A percentile compares a stretch with the other conserved stretches of the same genome.
These are phyloP conservation scores for Calephelis virginiensis DNA, from an alignment of 1,140 invertebrate genomes.

Conservation along the genomic window DNA sequence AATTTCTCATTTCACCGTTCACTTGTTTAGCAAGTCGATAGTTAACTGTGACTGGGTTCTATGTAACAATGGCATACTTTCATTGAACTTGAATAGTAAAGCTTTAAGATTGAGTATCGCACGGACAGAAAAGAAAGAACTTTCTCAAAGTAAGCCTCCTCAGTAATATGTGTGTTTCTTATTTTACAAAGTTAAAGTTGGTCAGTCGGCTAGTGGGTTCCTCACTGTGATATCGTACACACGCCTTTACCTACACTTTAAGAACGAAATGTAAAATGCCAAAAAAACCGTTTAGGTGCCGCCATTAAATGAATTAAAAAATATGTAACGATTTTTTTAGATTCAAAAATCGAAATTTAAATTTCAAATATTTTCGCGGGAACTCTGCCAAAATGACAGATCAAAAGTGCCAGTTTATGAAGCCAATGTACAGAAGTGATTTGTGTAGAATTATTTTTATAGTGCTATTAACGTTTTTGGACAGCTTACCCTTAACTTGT, in stretches of 20 bases:
- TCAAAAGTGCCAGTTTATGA: constrained; percentile 51
- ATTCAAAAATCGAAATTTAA: constrained; percentile 25
- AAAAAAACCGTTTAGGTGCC: constrained; percentile 47
- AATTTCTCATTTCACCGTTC: constrained; percentile 77
- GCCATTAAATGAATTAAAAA: constrained; percentile 35
- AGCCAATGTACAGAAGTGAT: constrained; percentile 44
- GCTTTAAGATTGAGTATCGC: constrained; percentile 29
- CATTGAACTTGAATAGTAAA: constrained; percentile 13
- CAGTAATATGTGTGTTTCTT: constrained; percentile 73
- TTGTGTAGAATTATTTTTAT: constrained; percentile 58
- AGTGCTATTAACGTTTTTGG: constrained; percentile 55
- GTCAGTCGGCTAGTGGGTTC: constrained; percentile 75
- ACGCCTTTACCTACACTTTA: constrained; percentile 36
- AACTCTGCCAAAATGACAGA: constrained; percentile 66
- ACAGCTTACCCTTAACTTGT: constrained; percentile 49
- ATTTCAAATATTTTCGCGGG: constrained; percentile 43
- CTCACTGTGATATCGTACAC: constrained; percentile 37
- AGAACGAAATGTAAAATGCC: constrained; percentile 43
- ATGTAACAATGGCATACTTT: constrained; percentile 18
- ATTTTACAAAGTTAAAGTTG: constrained; percentile 72
- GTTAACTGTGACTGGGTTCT: constrained; percentile 47
- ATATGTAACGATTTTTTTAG: constrained; percentile 40
- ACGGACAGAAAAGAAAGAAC: constrained; percentile 37
- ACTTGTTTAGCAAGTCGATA: constrained; percentile 68
- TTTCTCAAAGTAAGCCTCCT: constrained; percentile 40